Base-by-base conservation (phyloP, 2,113 vertebrate genomes). In the Hippocampus zosterae region DNA sequence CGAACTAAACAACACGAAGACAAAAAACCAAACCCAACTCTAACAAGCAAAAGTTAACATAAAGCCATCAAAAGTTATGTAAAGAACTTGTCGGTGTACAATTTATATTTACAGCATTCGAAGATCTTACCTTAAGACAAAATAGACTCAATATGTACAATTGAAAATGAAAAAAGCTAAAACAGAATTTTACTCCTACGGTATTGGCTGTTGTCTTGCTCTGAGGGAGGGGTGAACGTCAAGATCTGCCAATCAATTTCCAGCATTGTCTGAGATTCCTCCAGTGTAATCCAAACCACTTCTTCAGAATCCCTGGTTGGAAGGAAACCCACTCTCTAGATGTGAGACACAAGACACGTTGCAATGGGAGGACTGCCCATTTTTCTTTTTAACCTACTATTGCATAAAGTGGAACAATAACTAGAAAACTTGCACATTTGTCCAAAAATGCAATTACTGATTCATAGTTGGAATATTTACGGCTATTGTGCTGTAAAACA, bases 301-400 rank as follows among this genome's bases (percentile, higher is more conserved):
- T 92, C 82, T 66, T 94, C 91, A n/a, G 70, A 91, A 60, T 94
- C 94, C 0, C 85, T 77, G 1, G 81, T 15, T 0, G 96, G 95
- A 76, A 97, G 91, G 68, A 98, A 88, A 0, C 94, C 95, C 41
- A 97, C 93, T 82, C 92, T 95, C 97, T 99, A 89, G 33, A 89
- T n/a, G 84, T 5, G 79, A 18, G 27, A 60, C 15, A 60, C 33
- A 79, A 69, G 69, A 25, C 0, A 70, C 19, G 65, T 42, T 19
- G 21, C 9, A 59, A 5, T 44, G 11, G 19, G 19, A 18, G 33
- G 18, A 5, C 19, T 3, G 29, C 16, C 37, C 7, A 33, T 21
- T 50, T 50, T 50, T 23, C 53, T 23, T 56, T 56, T 23, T 25
- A 23, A 23, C 21, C 9, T 3, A 9, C n/a, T 23, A 23, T 55